Evolutionary conservation across 2,113 vertebrate genomes (phyloP).

Genomic region (Oophaga pumilio): DNA sequence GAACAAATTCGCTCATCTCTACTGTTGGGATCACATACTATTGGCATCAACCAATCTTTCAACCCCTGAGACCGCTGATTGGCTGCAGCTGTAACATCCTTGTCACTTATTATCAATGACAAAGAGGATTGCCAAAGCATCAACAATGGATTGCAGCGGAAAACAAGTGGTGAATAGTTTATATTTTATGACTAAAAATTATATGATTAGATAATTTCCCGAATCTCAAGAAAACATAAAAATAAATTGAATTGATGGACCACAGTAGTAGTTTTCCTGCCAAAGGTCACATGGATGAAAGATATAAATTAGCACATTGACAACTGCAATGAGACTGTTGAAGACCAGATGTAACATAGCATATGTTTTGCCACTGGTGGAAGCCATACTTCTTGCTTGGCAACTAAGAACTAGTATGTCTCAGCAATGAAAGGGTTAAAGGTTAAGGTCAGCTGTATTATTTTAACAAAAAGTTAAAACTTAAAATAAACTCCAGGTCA

Average conservation of each 20-base stretch:
- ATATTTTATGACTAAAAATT: too few relatives aligned
- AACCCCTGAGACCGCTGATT: too few relatives aligned
- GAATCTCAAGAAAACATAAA: neutral
- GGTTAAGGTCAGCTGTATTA: neutral
- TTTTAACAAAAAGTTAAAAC: neutral
- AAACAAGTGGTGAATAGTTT: too few relatives aligned
- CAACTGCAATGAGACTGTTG: neutral
- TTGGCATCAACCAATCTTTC: too few relatives aligned
- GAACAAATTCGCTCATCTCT: too few relatives aligned
- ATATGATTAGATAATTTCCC: neutral
- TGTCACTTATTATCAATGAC: too few relatives aligned
- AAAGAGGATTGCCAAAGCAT: too few relatives aligned
- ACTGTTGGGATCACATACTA: too few relatives aligned
- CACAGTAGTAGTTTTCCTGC: neutral
- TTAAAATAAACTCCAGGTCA: neutral
- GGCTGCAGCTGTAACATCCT: too few relatives aligned
- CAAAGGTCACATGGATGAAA: neutral
- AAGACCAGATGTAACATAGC: neutral
- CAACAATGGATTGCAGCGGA: too few relatives aligned
- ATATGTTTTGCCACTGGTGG: neutral
- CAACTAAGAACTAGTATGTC: neutral
- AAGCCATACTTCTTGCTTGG: neutral
- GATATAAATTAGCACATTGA: conserved; percentile 5
- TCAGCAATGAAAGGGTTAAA: neutral
- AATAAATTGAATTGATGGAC: neutral